Evolutionary conservation across 2,888 invertebrate genomes (phyloP), one percentile per base, ranked within the genome.

Genomic region (Diplolepis rosae): DNA sequence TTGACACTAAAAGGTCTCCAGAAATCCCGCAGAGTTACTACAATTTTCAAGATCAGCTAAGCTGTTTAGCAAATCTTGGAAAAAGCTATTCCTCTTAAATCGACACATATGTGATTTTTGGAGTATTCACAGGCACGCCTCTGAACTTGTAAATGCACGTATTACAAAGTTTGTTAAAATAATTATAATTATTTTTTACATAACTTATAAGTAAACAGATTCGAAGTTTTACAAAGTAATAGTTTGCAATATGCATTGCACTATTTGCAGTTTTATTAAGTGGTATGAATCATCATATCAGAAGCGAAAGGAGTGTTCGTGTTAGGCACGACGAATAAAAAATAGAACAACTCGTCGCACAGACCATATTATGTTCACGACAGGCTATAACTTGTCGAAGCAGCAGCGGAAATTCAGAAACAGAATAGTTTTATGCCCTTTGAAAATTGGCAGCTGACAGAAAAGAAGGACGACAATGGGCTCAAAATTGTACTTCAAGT

Each of bases 381-480:
- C 56, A 56, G 56, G 56, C 35, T 56, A 39, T 56, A 56, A 56
- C 56, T 56, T 35, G 56, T 39, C 32, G 9, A 11, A 56, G 32
- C 35, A 24, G 11, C 4, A 56, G 18, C 56, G 56, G 56, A 56
- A 56, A 56, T 39, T 45, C 35, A 35, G 35, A n/a, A 27, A 28
- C 28, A 32, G 32, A 32, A 52, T 52, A 52, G 52, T 52, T 52
- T 28, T 28, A 56, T 35, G 56, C 56, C 56, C 35, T 56, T 56
- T 39, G 39, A 56, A 35, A 56, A 56, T 56, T 22, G 56, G 56
- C 56, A 56, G 56, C 56, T 56, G 56, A 56, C 56, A 22, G 32
- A 22, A 32, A 56, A 22, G 45, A 18, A 18, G 18, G 54, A 56
- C 15, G 54, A 56, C 56, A 56, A 56, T 32, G 56, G 56, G 6